Base-by-base conservation (phyloP, 1,140 invertebrate species). In the Cydia amplana region DNA sequence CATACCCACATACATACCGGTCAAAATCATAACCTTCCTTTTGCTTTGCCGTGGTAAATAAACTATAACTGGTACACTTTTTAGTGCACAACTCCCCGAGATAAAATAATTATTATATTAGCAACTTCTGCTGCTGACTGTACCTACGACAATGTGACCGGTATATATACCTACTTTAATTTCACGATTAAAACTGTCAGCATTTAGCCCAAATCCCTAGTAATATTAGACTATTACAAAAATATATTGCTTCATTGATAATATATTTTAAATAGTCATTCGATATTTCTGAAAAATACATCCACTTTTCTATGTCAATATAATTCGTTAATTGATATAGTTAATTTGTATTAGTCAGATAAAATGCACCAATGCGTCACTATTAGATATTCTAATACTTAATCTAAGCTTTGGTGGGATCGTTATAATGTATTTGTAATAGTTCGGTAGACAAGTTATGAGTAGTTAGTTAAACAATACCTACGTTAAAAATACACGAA, bases 341-440 rank as follows among this genome's bases (percentile, higher is more conserved):
- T 75, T 80, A 80, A 78, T 83, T 84, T 81, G 75, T 78, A 67
- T 78, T 72, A 80, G 32, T 36, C 18, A 70, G 36, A 43, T 36
- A 70, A 70, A 70, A 70, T 70, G 65, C 65, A 70, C 65, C 65
- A 70, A 70, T 70, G 65, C 65, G 65, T 70, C 23, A 43, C 32
- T 70, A 70, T 70, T 70, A 36, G 65, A 43, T 70, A 70, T 12
- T 70, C 83, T 91, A 91, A 85, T 73, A 82, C 89, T 92, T 92
- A 92, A 80, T 83, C 87, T 92, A 92, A 90, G 80, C 91, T 92
- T 92, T 92, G 91, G 91, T 92, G 91, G 91, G 91, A 91, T 92
- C 89, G 82, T 90, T 88, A 89, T 70, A 70, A 70, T 43, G 65
- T 70, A 86, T 90, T 84, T 86, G 84, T 89, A 87, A 83, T 87